Conservation (phyloP, 2,888 invertebrate genomes). For the Lepidonotus clava region DNA sequence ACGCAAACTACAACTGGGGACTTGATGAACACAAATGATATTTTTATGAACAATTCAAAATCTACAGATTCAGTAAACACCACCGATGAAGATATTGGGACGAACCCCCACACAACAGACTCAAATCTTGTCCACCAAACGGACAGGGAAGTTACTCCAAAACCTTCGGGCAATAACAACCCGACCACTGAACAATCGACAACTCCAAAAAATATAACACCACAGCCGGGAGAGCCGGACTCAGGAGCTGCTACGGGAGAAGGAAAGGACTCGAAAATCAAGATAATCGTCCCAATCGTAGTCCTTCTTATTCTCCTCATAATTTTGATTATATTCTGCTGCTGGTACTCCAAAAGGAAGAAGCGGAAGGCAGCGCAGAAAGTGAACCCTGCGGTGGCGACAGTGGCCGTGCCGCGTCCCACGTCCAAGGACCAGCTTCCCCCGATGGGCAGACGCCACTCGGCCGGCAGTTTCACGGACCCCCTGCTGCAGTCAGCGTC, state of each 20-base stretch:
- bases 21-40: too few relatives aligned
- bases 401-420: constrained; percentile 1
- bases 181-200: too few relatives aligned
- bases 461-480: not conserved
- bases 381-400: constrained; percentile 31
- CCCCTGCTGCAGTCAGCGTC: not conserved
- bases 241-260: not conserved
- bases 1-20: too few relatives aligned
- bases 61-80: too few relatives aligned
- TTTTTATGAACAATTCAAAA: too few relatives aligned
- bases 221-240: not conserved
- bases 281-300: not conserved
- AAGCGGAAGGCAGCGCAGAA: constrained; percentile 25
- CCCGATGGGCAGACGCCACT: not conserved
- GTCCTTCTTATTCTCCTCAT: not conserved
- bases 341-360: not conserved
- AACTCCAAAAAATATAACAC: too few relatives aligned
- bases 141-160: too few relatives aligned
- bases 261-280: not conserved
- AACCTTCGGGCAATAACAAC: too few relatives aligned
- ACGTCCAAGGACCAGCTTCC: not conserved
- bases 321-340: constrained; percentile 1
- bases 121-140: too few relatives aligned
- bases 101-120: too few relatives aligned
- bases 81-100: too few relatives aligned